A percentile compares a stretch with the other conserved stretches of the same genome.
Evolutionary conservation across 2,888 invertebrate genomes (phyloP).

Genomic region (Trichogramma dendrolimi): DNA sequence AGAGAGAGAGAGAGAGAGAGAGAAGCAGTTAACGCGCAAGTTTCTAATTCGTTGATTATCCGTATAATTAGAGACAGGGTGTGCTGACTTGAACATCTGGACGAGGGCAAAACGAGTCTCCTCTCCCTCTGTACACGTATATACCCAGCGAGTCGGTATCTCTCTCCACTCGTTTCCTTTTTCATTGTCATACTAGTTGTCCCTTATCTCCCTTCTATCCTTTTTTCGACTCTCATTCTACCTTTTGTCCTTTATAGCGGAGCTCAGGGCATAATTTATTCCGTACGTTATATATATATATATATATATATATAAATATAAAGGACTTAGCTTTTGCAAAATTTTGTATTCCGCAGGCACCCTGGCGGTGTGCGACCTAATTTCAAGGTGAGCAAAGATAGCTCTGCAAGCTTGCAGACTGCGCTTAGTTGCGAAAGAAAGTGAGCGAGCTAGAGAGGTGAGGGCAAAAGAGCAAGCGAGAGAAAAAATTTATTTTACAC

Average conservation of each 20-base stretch:
- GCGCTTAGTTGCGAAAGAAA: no score
- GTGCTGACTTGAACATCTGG: conserved; percentile 20
- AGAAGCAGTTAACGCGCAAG: neutral
- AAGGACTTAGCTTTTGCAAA: no score
- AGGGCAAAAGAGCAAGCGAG: no score
- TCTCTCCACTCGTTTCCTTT: neutral
- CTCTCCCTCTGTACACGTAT: neutral
- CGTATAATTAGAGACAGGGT: conserved; percentile 44
- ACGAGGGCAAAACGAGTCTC: neutral
- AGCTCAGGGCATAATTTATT: conserved; percentile 6
- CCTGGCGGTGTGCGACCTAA: no score
- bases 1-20: neutral
- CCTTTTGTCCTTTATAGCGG: conserved; percentile 9
- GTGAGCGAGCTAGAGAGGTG: no score
- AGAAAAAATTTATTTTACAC: no score
- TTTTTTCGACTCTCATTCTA: conserved; percentile 10
- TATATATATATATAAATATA: no score
- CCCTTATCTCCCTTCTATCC: neutral
- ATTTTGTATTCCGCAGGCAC: no score
- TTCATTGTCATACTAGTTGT: neutral
- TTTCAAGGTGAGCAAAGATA: no score
- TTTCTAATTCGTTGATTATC: conserved; percentile 48
- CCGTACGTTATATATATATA: no score
- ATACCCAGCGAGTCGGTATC: neutral
- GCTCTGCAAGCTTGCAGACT: no score